phyloP scores from a whole-genome alignment of 2,888 invertebrate genomes.

The Phorcus lineatus region DNA sequence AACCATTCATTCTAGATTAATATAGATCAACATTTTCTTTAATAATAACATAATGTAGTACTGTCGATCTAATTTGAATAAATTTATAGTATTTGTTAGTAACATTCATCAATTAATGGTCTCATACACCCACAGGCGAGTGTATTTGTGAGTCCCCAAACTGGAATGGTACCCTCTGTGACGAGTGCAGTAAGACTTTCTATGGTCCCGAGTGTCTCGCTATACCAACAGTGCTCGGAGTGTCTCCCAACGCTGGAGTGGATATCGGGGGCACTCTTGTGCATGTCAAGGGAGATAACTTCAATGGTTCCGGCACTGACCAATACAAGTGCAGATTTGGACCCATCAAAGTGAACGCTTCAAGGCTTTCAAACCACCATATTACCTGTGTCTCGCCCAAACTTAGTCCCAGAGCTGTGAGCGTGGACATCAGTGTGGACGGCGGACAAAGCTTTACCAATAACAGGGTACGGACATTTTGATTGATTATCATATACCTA shows the following conservation, averaged over 20 bases:
- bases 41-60: too few species aligned
- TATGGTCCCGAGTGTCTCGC: slow-evolving; percentile 50
- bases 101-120: too few species aligned
- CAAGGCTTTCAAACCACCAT: slow-evolving; percentile 19
- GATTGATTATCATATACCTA: too few species aligned
- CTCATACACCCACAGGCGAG: slow-evolving; percentile 28
- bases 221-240: slow-evolving; percentile 33
- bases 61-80: too few species aligned
- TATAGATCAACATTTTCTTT: too few species aligned
- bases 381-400: slow-evolving; percentile 31
- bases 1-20: too few species aligned
- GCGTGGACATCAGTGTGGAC: slow-evolving; percentile 38
- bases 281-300: slow-evolving; percentile 39
- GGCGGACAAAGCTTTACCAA: slow-evolving; percentile 31
- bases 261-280: slow-evolving; percentile 45
- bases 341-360: background rate
- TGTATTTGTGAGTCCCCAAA: slow-evolving; percentile 43
- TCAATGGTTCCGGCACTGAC: slow-evolving; percentile 25
- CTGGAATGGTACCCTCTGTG: slow-evolving; percentile 49
- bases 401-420: slow-evolving; percentile 29
- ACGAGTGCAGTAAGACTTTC: slow-evolving; percentile 47
- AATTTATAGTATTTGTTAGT: too few species aligned
- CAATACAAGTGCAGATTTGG: slow-evolving; percentile 35
- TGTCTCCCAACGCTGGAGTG: slow-evolving; percentile 41
- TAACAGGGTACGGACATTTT: slow-evolving; percentile 42